Base-by-base conservation (phyloP, 2,113 vertebrate genomes). In the Gymnobelideus leadbeateri region DNA sequence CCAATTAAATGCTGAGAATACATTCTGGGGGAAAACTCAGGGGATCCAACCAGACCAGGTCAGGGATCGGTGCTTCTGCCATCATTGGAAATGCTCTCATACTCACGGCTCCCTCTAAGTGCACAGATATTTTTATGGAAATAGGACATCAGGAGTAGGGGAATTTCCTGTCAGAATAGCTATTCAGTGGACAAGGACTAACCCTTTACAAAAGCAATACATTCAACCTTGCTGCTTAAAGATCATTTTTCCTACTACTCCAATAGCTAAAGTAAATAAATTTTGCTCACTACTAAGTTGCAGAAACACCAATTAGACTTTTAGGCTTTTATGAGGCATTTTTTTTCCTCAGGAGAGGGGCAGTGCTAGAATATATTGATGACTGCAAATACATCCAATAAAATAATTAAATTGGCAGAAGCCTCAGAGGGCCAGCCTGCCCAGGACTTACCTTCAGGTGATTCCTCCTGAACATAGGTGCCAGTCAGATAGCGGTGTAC, bases 401-500 rank as follows among this genome's bases (percentile, higher is more conserved):
- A 84, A 25, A 28, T 2, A 37, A 10, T 91, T 51, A 51, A 24
- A 28, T 1, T 54, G 89, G 84, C 51, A 24, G 4, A 89, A 52
- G 95, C 52, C 19, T 0, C 12, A n/a, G 68, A 11, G 6, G 0
- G 91, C 90, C 3, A 21, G 89, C 9, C 26, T 1, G 19, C 37
- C 0, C 0, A 8, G 6, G 3, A 94, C 98, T 1, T 99, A 99
- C 99, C 99, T 99, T 99, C 99, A 8, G 99, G 99, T 0, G 99
- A 99, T 91, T 99, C 99, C 95, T 99, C 99, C 97, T 99, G 99
- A 53, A 99, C 99, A 3, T 99, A 99, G 0, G 99, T 99, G 96
- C 99, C 99, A 0, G 99, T 99, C 98, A 99, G 99, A 95, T 99
- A 99, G 43, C 99, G 99, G 98, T 99, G 99, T 51, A 99, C 99